Base-by-base conservation (phyloP, 1,140 invertebrate genomes). In the Bombus terrestris region DNA sequence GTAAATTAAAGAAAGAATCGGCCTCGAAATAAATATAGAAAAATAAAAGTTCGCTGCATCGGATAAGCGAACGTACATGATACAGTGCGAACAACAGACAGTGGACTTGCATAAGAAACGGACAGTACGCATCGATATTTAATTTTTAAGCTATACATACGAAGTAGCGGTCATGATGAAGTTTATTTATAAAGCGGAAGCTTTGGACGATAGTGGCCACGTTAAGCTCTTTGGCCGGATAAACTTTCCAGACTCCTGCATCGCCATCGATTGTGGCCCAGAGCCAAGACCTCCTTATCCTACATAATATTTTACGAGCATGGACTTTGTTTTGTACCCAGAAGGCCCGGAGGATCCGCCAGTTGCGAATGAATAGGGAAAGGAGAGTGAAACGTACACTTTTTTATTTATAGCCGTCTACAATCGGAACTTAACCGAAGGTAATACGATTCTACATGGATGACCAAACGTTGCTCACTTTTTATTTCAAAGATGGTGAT, bases 201-300 rank as follows among this genome's bases (percentile, higher is more conserved):
- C 80, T 90, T 77, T 18, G 68, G 77, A 78, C 81, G 89, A 84
- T 76, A 77, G 35, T 53, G 68, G 73, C 66, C 77, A 75, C 81
- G 74, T 59, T 90, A 90, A 90, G 86, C 89, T 88, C 89, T 86
- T 91, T 82, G 81, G 62, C 74, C 83, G 86, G 81, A 88, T 91
- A 90, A 90, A 91, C 89, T 91, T 91, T 91, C 89, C 84, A 90
- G 89, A 90, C 89, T 91, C 78, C 86, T 85, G 83, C 84, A 91
- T 90, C 80, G 83, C 68, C 86, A 90, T 91, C 89, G 89, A 91
- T 90, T 80, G 89, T 90, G 89, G 89, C 86, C n/a, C 69, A 59
- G 39, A 81, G 86, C 89, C 89, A 90, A 84, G 89, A 81, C 76
- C 80, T 90, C 86, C 89, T 90, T 90, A 90, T 88, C 86, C 89